These are phyloP conservation scores for Alaudala cheleensis DNA, from an alignment of 2,113 vertebrate species.

Conservation along the genomic window DNA sequence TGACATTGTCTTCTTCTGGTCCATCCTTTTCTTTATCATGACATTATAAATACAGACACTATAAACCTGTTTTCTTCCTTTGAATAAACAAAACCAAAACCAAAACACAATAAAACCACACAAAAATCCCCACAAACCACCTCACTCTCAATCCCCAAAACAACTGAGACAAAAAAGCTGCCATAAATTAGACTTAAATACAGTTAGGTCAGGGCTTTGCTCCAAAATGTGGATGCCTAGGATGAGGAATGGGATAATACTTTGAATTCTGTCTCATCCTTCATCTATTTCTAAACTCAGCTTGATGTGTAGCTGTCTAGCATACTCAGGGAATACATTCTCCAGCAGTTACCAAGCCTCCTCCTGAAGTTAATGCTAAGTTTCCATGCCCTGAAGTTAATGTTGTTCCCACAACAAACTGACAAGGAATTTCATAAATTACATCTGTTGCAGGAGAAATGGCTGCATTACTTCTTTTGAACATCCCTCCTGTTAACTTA, in stretches of 20 bases:
- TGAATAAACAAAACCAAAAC: background rate
- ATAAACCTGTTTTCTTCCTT: background rate
- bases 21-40: background rate
- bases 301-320: background rate
- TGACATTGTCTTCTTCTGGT: background rate
- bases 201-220: background rate
- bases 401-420: background rate
- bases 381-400: background rate
- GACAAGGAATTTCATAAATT: background rate
- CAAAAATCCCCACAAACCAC: accelerated
- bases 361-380: background rate
- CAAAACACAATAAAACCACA: background rate
- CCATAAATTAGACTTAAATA: background rate
- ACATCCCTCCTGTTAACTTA: background rate
- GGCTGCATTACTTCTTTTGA: background rate
- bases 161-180: background rate
- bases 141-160: background rate
- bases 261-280: background rate
- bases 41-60: accelerated
- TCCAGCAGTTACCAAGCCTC: background rate
- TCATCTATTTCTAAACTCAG: background rate
- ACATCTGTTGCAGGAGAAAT: background rate
- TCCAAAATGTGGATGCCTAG: background rate
- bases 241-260: background rate
- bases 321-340: background rate